Evolutionary conservation across 1,140 invertebrate genomes (phyloP), one percentile per base, ranked within the genome.

Genomic region (Heliconius eleuchia): DNA sequence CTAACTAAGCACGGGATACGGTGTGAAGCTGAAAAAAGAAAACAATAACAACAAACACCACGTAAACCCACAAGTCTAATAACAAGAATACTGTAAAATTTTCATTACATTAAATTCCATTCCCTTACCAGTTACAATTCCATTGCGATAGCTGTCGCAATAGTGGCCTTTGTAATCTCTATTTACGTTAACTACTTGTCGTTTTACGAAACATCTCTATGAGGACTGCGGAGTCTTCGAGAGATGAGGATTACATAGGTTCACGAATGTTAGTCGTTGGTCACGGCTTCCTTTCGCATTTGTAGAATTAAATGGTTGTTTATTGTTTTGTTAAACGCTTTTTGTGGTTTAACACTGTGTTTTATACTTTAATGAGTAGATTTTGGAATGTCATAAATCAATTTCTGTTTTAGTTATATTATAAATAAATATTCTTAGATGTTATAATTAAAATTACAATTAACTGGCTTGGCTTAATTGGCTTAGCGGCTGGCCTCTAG

Each of bases 101-200:
- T 66, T 66, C 60, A 66, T 66, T 66, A 23, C 27, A 66, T 66
- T 66, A 66, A 66, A 66, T 66, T 66, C 60, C 13, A 30, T 66
- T 8, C 13, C 13, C 23, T 23, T 11, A 66, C 60, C 60, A n/a
- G 60, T 66, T 66, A 66, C 60, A 30, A 66, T 66, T 66, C 60
- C 60, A 66, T 66, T 13, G 60, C 60, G n/a, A 66, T 66, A 66
- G 23, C 60, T 66, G 60, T 66, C 60, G 27, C 27, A 66, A 6
- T 66, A 30, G 60, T 66, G 11, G 60, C 60, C 60, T 66, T 30
- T 66, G 60, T 66, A 66, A 66, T 66, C 60, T 66, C 60, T 66
- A 66, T 66, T 66, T 66, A 66, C 60, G 60, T 66, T 66, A 66
- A 66, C 60, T 66, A 66, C 60, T 66, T 66, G 27, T 30, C 60